phyloP scores from a whole-genome alignment of 2,797 vertebrate species.

The Brachyrhaphis roseni region DNA sequence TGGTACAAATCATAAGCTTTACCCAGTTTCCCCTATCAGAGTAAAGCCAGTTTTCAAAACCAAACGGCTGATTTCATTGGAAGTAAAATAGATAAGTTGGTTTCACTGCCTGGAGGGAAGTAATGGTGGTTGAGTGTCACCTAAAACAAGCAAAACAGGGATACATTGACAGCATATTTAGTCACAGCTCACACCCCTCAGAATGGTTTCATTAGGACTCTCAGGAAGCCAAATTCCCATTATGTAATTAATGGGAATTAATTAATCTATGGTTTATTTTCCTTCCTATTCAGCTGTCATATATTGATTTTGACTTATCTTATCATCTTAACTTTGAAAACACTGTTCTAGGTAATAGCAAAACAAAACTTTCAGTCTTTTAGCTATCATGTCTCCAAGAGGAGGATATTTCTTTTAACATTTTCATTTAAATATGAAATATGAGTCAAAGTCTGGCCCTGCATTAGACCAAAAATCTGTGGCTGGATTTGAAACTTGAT shows the following conservation, averaged over 20 bases:
- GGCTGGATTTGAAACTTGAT: too few relatives aligned
- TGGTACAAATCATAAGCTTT: slow-evolving; percentile 20
- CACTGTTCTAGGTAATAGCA: not conserved
- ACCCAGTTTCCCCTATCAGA: not conserved
- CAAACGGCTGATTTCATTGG: not conserved
- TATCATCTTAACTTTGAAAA: not conserved
- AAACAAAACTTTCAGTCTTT: not conserved
- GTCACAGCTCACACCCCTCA: not conserved
- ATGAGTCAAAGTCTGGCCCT: too few relatives aligned
- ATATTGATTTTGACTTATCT: not conserved
- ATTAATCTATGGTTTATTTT: not conserved
- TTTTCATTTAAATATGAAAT: not conserved
- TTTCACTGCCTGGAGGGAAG: not conserved
- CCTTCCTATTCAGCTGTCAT: too few relatives aligned
- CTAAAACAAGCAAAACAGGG: not conserved
- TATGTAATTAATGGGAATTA: not conserved
- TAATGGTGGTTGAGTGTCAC: not conserved
- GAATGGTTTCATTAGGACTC: not conserved
- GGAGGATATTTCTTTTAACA: not conserved
- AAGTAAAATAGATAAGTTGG: not conserved
- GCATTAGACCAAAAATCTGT: too few relatives aligned
- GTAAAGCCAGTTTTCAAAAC: not conserved
- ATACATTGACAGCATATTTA: not conserved
- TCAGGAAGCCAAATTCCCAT: not conserved
- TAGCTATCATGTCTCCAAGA: not conserved